Conservation (phyloP, 2,113 vertebrate species). For the Orientallactaga bullata region DNA sequence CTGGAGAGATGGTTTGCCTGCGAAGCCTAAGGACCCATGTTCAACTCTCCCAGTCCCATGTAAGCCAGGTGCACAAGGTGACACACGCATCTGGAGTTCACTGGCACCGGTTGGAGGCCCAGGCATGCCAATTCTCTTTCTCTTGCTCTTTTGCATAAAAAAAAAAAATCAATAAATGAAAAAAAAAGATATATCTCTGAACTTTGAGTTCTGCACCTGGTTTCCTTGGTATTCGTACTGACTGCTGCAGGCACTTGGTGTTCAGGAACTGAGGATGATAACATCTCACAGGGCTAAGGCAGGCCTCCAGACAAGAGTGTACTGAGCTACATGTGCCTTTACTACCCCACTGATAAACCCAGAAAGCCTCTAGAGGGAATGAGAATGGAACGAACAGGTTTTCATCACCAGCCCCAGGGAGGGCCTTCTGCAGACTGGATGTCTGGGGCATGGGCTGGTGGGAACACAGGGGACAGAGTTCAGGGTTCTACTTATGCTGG, state of each 20-base stretch:
- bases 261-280: background rate
- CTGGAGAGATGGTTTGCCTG: too few relatives aligned
- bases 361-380: background rate
- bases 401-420: background rate
- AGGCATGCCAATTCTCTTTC: too few relatives aligned
- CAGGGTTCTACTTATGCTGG: background rate
- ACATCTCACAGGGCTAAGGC: background rate
- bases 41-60: too few relatives aligned
- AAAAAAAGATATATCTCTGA: background rate
- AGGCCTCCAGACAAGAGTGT: background rate
- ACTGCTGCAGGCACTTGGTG: background rate
- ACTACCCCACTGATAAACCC: background rate
- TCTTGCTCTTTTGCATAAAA: too few relatives aligned
- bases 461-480: background rate
- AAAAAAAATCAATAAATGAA: too few relatives aligned
- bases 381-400: background rate
- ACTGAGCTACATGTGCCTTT: background rate
- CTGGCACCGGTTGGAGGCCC: too few relatives aligned
- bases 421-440: background rate
- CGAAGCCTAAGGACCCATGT: too few relatives aligned
- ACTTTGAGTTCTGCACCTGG: fast-evolving
- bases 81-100: too few relatives aligned
- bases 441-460: background rate
- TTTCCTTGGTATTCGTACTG: background rate
- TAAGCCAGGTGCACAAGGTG: too few relatives aligned